A percentile compares a stretch with the other conserved stretches of the same genome.
Evolutionary conservation across 1,140 invertebrate genomes (phyloP).

Genomic region (Coboldia fuscipes): DNA sequence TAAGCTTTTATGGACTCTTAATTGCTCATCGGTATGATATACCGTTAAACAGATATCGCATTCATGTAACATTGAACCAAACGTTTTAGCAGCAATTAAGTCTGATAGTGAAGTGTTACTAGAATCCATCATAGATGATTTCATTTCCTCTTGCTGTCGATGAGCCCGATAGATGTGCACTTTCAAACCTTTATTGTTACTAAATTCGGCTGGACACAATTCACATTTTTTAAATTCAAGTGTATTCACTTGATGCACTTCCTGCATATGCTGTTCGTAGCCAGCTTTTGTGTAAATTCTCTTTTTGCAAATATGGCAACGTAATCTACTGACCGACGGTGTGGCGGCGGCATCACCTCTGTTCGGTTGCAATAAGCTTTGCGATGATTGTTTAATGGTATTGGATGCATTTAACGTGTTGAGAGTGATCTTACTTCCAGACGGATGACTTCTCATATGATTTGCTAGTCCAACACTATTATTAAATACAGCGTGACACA

Average conservation of each 20-base stretch:
- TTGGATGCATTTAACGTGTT: not conserved
- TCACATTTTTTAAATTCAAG: conserved; percentile 21
- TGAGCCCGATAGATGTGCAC: conserved; percentile 21
- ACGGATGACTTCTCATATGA: conserved; percentile 16
- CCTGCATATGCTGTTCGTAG: conserved; percentile 20
- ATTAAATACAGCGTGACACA: conserved; percentile 17
- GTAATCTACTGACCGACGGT: conserved; percentile 9
- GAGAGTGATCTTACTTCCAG: not conserved
- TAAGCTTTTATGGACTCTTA: conserved; percentile 14
- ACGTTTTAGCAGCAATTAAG: conserved; percentile 17
- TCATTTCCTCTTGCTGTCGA: conserved; percentile 1
- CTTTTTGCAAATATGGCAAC: conserved; percentile 18
- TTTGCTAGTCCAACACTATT: conserved; percentile 20
- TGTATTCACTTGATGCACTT: conserved; percentile 19
- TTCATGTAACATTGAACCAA: conserved; percentile 15
- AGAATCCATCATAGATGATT: not conserved
- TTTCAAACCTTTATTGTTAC: conserved; percentile 20
- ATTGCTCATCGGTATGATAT: conserved; percentile 13
- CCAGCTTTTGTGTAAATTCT: conserved; percentile 19
- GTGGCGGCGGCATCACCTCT: not conserved
- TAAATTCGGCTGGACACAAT: conserved; percentile 18
- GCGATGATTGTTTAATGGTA: not conserved
- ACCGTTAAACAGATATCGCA: conserved; percentile 20
- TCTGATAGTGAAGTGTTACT: no score
- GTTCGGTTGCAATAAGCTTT: not conserved